These are phyloP conservation scores for Amphipyra tragopoginis DNA, from an alignment of 2,888 invertebrate species.

Conservation along the genomic window DNA sequence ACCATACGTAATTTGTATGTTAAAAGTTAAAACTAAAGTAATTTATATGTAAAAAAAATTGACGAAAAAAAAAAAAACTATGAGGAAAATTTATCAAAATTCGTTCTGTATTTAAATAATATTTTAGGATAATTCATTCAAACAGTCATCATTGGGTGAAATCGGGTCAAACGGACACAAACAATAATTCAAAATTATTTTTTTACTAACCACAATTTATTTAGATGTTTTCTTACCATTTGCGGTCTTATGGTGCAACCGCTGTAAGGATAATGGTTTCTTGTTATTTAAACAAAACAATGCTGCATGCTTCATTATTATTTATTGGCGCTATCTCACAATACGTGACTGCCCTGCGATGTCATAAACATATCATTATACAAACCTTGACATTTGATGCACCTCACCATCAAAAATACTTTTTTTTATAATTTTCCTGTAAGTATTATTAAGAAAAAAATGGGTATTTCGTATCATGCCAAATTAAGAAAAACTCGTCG, in stretches of 20 bases:
- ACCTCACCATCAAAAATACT: conserved; percentile 1
- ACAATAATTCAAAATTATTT: too few relatives aligned
- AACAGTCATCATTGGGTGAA: too few relatives aligned
- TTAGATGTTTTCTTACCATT: not conserved
- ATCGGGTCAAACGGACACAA: too few relatives aligned
- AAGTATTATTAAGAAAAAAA: conserved; percentile 20
- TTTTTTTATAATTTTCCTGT: conserved; percentile 14
- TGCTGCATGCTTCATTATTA: conserved; percentile 51
- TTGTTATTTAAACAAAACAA: conserved; percentile 48
- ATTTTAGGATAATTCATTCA: too few relatives aligned
- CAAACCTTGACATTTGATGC: conserved; percentile 44
- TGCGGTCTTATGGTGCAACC: conserved; percentile 27
- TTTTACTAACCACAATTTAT: too few relatives aligned
- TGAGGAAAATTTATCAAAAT: too few relatives aligned
- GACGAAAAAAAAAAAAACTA: too few relatives aligned
- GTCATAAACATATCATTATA: conserved; percentile 36
- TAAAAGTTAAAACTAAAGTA: too few relatives aligned
- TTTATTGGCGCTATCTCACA: conserved; percentile 56
- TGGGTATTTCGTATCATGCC: not conserved
- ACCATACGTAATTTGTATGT: too few relatives aligned
- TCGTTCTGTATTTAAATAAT: too few relatives aligned
- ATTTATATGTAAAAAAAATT: too few relatives aligned
- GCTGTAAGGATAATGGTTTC: conserved; percentile 36
- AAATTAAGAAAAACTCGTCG: too few relatives aligned
- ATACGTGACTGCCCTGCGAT: conserved; percentile 58